Evolutionary conservation across 2,113 vertebrate genomes (phyloP).

Genomic region (Narcine bancroftii): DNA sequence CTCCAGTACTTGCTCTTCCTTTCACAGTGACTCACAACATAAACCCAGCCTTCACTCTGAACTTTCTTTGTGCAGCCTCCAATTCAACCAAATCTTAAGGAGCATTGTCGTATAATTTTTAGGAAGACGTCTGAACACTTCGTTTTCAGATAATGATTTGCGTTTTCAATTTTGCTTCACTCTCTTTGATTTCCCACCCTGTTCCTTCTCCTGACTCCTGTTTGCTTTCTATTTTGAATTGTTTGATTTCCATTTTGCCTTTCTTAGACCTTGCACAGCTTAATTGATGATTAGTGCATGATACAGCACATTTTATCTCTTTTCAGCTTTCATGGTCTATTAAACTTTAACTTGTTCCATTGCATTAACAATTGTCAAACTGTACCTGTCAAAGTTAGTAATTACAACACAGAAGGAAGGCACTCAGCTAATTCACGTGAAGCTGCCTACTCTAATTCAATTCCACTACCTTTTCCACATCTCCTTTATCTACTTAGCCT

Average conservation of each 20-base stretch:
- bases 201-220: background rate
- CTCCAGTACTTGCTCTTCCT: background rate
- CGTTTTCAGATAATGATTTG: background rate
- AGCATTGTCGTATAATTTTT: background rate
- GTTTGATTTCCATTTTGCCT: background rate
- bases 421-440: background rate
- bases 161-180: background rate
- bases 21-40: background rate
- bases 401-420: constrained; percentile 22
- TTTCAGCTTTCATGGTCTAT: background rate
- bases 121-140: background rate
- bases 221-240: background rate
- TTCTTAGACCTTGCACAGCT: background rate
- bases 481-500: background rate
- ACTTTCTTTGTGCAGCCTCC: background rate
- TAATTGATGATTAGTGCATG: background rate
- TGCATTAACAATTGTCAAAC: background rate
- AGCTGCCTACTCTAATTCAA: background rate
- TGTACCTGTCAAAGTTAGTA: background rate
- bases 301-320: background rate
- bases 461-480: background rate
- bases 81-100: background rate
- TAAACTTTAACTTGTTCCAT: background rate
- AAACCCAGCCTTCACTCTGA: background rate
- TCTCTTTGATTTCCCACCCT: background rate